Evolutionary conservation across 2,797 vertebrate genomes (phyloP), one percentile per base, ranked within the genome.

Genomic region (Halcyon chelicuti): DNA sequence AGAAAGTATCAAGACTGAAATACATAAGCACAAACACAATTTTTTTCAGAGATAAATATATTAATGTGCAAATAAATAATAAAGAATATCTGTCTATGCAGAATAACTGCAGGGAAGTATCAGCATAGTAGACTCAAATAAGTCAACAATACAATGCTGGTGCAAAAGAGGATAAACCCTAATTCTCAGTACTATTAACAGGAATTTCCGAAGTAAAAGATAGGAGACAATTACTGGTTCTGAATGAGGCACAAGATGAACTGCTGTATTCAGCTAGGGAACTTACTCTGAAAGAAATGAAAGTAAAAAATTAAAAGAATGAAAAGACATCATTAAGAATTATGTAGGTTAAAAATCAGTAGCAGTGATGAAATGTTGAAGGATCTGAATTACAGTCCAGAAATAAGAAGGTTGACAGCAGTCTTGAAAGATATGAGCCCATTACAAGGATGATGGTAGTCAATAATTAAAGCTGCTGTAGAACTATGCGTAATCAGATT

Each of bases 381-480:
- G 21, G 12, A 72, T 22, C 7, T 73, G 29, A 85, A 61, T 4
- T 51, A 46, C 18, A 58, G 42, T 37, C 37, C 4, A 14, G 46
- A 46, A 85, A 44, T 33, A 61, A 75, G 49, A 61, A 40, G 42
- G 15, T 7, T 79, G 51, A 61, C 58, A 85, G 49, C 31, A 82
- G 22, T 31, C 57, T 88, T 83, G n/a, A 74, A 44, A 67, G 28
- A 63, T 31, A 3, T 23, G 12, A 67, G 13, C 13, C 33, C 61
- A 33, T 47, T 70, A 60, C 6, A 72, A 65, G 23, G 28, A 62
- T 39, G 31, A 79, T 52, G 2, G 0, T 8, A 78, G 62, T 49
- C 37, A 83, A n/a, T 54, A 79, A 65, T 77, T 90, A 77, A 88
- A 77, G 5, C 28, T 77, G n/a, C 44, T 55, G 7, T 49, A 86